Conservation (phyloP, 2,113 vertebrate genomes). For the Gavialis gangeticus region DNA sequence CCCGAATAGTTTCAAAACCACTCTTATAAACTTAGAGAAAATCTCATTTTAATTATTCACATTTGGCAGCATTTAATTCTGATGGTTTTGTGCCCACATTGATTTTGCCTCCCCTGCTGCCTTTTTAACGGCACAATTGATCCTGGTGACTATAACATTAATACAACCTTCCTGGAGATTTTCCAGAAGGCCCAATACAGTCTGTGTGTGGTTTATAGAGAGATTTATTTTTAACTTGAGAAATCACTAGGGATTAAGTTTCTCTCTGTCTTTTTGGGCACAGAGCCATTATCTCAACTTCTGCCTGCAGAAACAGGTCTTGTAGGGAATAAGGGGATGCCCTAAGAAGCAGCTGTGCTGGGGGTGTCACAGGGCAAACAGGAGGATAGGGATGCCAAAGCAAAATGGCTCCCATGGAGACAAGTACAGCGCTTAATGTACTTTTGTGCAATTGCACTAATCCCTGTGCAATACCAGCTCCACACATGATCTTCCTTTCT, state of each 20-base stretch:
- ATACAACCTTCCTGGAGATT: conserved; percentile 15
- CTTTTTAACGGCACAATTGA: conserved; percentile 32
- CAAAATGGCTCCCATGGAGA: neutral
- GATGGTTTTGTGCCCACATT: neutral
- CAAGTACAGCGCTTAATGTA: neutral
- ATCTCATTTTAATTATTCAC: neutral
- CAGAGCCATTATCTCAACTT: neutral
- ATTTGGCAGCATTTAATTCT: conserved; percentile 3
- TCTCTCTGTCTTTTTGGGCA: neutral
- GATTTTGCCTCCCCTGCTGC: conserved; percentile 4
- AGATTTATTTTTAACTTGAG: neutral
- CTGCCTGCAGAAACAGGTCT: neutral
- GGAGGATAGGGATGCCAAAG: neutral
- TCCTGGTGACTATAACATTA: neutral
- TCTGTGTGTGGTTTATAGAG: neutral
- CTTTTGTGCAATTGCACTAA: neutral
- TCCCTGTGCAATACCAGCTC: neutral
- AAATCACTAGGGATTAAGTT: neutral
- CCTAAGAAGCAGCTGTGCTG: neutral
- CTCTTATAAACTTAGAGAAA: conserved; percentile 27
- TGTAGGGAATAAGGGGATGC: neutral
- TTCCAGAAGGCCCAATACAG: neutral
- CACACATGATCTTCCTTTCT: conserved; percentile 27
- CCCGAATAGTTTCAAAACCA: neutral
- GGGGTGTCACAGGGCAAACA: conserved; percentile 3